Percentiles rank a stretch among this genome's conserved stretches.
These are phyloP conservation scores for Syngnathus typhle DNA, from an alignment of 2,113 vertebrate species.

Conservation along the genomic window DNA sequence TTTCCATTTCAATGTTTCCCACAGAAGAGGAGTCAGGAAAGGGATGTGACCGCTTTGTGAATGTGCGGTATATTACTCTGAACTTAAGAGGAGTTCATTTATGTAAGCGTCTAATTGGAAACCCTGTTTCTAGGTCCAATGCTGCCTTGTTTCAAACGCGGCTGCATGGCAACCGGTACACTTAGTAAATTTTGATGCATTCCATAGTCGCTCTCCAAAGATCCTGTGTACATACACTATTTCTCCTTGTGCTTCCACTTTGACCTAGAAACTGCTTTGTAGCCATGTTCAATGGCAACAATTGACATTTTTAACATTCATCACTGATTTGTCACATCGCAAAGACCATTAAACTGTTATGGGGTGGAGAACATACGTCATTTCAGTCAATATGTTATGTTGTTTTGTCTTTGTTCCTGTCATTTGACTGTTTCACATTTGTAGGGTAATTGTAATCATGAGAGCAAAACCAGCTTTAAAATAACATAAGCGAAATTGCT, in stretches of 20 bases:
- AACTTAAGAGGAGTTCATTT: slow-evolving; percentile 7
- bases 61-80: slow-evolving; percentile 24
- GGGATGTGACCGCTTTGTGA: slow-evolving; percentile 17
- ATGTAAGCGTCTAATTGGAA: slow-evolving; percentile 18
- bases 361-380: not conserved
- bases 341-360: not conserved
- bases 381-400: slow-evolving; percentile 27
- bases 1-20: slow-evolving; percentile 4
- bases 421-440: slow-evolving; percentile 50
- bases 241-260: slow-evolving; percentile 52
- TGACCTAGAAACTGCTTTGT: slow-evolving; percentile 33
- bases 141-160: not conserved
- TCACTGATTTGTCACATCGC: slow-evolving; percentile 5
- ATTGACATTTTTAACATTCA: slow-evolving; percentile 12
- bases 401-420: slow-evolving; percentile 44
- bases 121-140: slow-evolving; percentile 8
- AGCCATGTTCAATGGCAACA: slow-evolving; percentile 16
- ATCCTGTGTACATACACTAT: slow-evolving; percentile 21
- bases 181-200: slow-evolving; percentile 26
- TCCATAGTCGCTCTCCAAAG: slow-evolving; percentile 32
- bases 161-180: not conserved
- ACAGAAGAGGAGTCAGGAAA: not conserved
- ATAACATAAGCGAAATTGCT: slow-evolving; percentile 64
- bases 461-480: slow-evolving; percentile 68
- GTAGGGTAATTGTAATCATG: slow-evolving; percentile 58